Evolutionary conservation across 2,113 vertebrate genomes (phyloP).

Genomic region (Felis chaus): DNA sequence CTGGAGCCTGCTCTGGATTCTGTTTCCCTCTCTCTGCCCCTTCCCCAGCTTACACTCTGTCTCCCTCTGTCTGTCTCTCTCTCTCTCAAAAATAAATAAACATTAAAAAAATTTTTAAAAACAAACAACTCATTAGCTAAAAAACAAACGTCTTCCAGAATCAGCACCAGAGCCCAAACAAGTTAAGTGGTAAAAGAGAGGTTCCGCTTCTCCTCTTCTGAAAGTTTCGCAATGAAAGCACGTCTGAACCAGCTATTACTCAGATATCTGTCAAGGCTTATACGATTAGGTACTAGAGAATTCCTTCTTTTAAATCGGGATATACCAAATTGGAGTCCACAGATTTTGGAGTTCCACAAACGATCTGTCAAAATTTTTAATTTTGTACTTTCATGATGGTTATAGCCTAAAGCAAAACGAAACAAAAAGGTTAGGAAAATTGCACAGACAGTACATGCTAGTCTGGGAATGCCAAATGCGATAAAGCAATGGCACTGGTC

Average conservation of each 20-base stretch:
- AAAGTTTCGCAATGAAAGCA: neutral
- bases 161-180: neutral
- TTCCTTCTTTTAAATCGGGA: neutral
- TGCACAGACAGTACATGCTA: neutral
- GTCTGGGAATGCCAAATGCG: neutral
- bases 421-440: neutral
- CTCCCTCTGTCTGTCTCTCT: too few species aligned
- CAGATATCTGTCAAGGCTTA: neutral
- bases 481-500: accelerated
- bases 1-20: too few species aligned
- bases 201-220: neutral
- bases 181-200: neutral
- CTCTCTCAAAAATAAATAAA: too few species aligned
- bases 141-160: slow-evolving; percentile 59
- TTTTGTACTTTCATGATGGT: neutral
- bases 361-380: neutral
- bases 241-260: neutral
- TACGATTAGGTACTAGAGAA: neutral
- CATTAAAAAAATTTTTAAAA: too few species aligned
- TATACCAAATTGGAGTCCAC: neutral
- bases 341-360: neutral
- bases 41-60: too few species aligned
- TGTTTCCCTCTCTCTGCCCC: too few species aligned
- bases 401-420: neutral
- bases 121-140: slow-evolving; percentile 57